Evolutionary conservation across 64 coral and sea anemone species (phyloP).

Genomic region (Orbicella faveolata): DNA sequence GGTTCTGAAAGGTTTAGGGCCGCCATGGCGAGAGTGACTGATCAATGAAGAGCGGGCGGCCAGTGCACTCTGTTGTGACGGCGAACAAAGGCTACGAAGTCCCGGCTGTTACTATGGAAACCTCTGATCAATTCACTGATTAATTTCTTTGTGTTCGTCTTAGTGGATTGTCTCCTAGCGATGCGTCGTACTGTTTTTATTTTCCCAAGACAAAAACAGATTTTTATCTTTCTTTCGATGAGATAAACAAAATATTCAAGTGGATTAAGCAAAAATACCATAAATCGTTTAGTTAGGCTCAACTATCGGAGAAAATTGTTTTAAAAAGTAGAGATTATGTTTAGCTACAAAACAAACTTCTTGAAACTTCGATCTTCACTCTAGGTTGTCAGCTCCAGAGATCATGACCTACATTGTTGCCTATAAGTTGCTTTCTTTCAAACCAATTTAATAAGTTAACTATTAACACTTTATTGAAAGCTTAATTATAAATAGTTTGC

Average conservation of each 20-base stretch:
- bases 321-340: background rate
- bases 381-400: background rate
- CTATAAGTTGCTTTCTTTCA: background rate
- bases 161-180: background rate
- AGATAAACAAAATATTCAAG: background rate
- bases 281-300: background rate
- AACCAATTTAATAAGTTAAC: background rate
- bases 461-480: background rate
- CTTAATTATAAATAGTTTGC: background rate
- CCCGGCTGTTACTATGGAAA: slow-evolving; percentile 67
- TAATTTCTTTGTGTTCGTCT: background rate
- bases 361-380: background rate
- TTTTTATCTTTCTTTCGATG: background rate
- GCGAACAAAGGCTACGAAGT: slow-evolving; percentile 29
- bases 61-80: slow-evolving; percentile 25
- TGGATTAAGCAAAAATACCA: background rate
- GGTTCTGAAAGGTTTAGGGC: background rate
- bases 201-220: background rate
- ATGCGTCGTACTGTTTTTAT: background rate
- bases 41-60: background rate
- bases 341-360: background rate
- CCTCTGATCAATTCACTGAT: background rate
- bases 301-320: background rate
- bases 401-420: background rate
- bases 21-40: background rate